Conservation (phyloP, 2,888 invertebrate genomes). For the Timema podura region DNA sequence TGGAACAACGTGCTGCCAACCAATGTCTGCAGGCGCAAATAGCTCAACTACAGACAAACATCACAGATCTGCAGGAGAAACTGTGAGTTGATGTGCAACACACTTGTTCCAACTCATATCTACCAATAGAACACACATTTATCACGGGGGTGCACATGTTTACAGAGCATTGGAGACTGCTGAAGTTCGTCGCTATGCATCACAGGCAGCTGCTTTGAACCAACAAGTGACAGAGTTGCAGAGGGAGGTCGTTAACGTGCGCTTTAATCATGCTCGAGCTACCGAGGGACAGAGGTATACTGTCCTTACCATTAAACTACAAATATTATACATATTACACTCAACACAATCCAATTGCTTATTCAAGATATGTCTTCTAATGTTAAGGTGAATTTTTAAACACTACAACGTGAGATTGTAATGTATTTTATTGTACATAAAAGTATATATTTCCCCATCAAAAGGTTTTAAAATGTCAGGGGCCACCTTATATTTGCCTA, state of each 20-base stretch:
- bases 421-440: too few species aligned
- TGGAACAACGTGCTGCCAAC: slow-evolving; percentile 57
- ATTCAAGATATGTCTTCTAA: too few species aligned
- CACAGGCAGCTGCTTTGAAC: slow-evolving; percentile 51
- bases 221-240: slow-evolving; percentile 52
- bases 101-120: too few species aligned
- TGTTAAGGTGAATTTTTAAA: too few species aligned
- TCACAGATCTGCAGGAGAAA: slow-evolving; percentile 50
- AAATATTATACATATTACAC: too few species aligned
- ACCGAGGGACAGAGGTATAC: slow-evolving; percentile 39
- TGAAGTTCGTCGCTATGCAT: slow-evolving; percentile 50
- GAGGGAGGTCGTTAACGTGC: slow-evolving; percentile 52
- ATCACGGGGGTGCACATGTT: background rate
- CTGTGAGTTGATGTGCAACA: slow-evolving; percentile 45
- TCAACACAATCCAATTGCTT: too few species aligned
- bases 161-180: slow-evolving; percentile 43
- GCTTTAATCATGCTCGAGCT: slow-evolving; percentile 47
- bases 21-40: slow-evolving; percentile 62
- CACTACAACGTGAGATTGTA: too few species aligned
- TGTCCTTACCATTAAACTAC: too few species aligned
- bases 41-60: slow-evolving; percentile 46
- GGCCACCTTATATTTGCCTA: too few species aligned
- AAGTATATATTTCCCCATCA: too few species aligned
- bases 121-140: background rate
- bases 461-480: too few species aligned